Evolutionary conservation across 2,888 invertebrate species (phyloP).

Genomic region (Parnassius mnemosyne): DNA sequence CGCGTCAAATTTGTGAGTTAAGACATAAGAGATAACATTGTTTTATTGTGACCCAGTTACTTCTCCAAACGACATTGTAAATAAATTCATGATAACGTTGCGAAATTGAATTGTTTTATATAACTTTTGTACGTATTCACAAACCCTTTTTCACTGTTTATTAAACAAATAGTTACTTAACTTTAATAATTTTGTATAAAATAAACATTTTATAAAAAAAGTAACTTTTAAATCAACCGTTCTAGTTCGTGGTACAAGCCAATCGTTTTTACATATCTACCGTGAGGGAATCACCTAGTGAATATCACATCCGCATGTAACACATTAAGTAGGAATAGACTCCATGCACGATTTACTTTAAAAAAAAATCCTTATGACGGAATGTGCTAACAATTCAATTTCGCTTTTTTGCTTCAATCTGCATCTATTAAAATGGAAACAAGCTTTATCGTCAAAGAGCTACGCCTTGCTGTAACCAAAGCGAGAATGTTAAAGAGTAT

Average conservation of each 20-base stretch:
- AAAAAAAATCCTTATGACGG: conserved; percentile 68
- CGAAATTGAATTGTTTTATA: conserved; percentile 52
- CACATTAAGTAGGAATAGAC: conserved; percentile 36
- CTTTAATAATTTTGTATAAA: conserved; percentile 19
- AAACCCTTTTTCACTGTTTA: conserved; percentile 11
- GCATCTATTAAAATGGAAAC: conserved; percentile 54
- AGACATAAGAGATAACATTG: conserved; percentile 4
- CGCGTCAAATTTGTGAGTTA: conserved; percentile 10
- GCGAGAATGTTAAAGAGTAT: conserved; percentile 20
- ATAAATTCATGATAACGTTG: conserved; percentile 25
- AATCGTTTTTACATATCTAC: conserved; percentile 28
- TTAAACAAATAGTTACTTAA: too few relatives aligned
- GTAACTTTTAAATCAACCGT: conserved; percentile 9
- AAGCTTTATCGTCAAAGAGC: conserved; percentile 64
- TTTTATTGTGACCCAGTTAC: conserved; percentile 1
- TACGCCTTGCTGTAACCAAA: conserved; percentile 69
- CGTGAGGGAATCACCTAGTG: conserved; percentile 60
- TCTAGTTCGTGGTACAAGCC: conserved; percentile 30
- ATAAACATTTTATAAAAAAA: conserved; percentile 9
- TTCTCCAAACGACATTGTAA: not conserved
- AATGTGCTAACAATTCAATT: conserved; percentile 78
- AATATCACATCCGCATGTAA: conserved; percentile 57
- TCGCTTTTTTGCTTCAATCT: conserved; percentile 75
- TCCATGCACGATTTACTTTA: conserved; percentile 65
- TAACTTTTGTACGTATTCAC: conserved; percentile 28